A percentile compares a stretch with the other conserved stretches of the same genome.
Conservation (phyloP, 37 sponge, comb jelly and placozoan species). For the Haliclona indistincta region DNA sequence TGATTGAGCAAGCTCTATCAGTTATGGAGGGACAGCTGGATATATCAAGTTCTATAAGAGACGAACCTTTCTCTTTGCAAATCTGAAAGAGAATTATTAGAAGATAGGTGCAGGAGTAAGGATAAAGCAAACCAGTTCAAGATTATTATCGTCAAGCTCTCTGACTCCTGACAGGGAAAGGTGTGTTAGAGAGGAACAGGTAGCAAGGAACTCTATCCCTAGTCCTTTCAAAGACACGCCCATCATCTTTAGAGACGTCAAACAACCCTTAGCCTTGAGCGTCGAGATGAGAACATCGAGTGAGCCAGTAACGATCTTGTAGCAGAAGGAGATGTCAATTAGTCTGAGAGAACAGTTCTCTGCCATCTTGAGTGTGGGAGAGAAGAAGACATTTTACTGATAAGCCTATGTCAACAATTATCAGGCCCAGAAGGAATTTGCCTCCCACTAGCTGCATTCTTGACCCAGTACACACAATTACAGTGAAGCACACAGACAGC, state of each 20-base stretch:
- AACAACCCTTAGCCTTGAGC: conserved; percentile 37
- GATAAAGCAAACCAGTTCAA: conserved; percentile 30
- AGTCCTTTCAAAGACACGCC: conserved; percentile 24
- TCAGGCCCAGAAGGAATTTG: neutral
- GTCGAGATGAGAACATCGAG: conserved; percentile 36
- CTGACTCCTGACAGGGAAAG: conserved; percentile 62
- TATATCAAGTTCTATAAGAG: conserved; percentile 52
- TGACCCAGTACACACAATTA: neutral
- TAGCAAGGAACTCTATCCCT: conserved; percentile 32
- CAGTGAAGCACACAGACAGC: neutral
- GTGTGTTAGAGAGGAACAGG: conserved; percentile 28
- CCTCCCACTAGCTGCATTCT: neutral
- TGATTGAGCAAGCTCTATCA: conserved; percentile 40
- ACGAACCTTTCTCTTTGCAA: conserved; percentile 23
- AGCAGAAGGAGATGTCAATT: conserved; percentile 66
- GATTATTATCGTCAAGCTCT: conserved; percentile 29
- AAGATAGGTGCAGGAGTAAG: neutral
- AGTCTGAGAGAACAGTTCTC: conserved; percentile 30
- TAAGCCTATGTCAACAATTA: neutral
- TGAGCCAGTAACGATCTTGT: conserved; percentile 25
- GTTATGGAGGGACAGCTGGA: conserved; percentile 67
- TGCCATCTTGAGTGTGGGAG: conserved; percentile 47
- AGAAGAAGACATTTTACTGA: neutral
- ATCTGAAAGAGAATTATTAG: conserved; percentile 40
- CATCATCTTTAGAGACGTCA: conserved; percentile 20